These are phyloP conservation scores for Ctena decussata DNA, from an alignment of 2,888 invertebrate genomes.

Conservation along the genomic window DNA sequence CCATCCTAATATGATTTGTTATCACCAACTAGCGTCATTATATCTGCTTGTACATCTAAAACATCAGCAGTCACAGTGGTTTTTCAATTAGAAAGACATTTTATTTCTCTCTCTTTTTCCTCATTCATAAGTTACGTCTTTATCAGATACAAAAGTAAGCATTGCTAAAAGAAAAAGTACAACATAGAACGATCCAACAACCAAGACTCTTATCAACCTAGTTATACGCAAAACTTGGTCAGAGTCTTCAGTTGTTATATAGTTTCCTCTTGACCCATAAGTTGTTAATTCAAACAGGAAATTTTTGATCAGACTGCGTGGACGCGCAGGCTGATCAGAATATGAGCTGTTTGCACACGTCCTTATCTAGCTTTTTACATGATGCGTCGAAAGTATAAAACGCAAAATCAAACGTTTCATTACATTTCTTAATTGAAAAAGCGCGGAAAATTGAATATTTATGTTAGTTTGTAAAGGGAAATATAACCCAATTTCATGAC, in stretches of 20 bases:
- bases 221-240: no score
- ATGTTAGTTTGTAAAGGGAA: neutral
- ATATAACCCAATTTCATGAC: neutral
- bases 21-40: neutral
- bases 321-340: no score
- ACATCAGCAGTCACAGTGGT: neutral
- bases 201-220: no score
- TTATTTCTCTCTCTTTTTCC: neutral
- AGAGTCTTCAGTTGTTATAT: no score
- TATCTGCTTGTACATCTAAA: neutral
- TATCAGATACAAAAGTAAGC: constrained; percentile 6
- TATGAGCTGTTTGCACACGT: no score
- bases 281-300: no score
- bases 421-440: constrained; percentile 4
- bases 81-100: neutral
- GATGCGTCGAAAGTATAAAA: no score
- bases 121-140: neutral
- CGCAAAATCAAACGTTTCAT: constrained; percentile 16
- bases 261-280: no score
- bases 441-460: neutral
- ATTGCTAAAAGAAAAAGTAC: no score
- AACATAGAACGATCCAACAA: no score
- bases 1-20: neutral
- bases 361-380: no score
- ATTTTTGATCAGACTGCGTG: no score